Percentiles rank a stretch among this genome's conserved stretches.
Conservation (phyloP, 2,113 vertebrate genomes). For the Epinephelus moara region DNA sequence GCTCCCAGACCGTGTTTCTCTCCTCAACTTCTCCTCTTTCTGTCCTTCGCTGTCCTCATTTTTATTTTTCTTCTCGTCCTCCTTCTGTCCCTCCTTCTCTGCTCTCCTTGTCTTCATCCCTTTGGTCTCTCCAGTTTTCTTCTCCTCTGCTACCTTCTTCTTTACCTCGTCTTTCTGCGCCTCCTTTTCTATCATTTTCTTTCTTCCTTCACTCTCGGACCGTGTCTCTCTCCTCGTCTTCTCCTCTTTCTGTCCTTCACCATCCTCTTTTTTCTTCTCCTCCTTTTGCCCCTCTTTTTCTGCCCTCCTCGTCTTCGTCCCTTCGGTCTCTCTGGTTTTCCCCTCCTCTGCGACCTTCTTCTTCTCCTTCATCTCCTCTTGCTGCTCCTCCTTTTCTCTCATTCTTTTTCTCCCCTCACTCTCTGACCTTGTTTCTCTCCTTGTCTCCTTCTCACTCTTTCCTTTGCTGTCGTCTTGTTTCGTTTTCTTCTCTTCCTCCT, state of each 20-base stretch:
- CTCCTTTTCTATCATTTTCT: background rate
- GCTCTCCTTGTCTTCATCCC: background rate
- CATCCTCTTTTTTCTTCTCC: background rate
- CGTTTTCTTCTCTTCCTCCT: background rate
- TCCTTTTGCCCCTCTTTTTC: conserved; percentile 8
- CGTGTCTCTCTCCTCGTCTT: background rate
- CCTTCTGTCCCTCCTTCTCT: conserved; percentile 1
- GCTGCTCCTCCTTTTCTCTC: background rate
- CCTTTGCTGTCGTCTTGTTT: background rate
- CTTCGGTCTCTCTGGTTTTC: background rate
- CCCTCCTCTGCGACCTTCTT: background rate
- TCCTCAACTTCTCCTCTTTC: background rate
- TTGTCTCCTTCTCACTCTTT: background rate
- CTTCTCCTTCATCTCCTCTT: background rate
- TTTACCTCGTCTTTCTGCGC: background rate
- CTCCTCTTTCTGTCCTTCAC: background rate
- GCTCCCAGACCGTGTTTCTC: background rate
- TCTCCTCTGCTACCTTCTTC: background rate
- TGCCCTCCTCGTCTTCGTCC: background rate
- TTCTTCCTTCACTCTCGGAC: background rate
- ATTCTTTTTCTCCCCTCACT: background rate
- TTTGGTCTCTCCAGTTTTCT: background rate
- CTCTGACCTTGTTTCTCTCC: background rate
- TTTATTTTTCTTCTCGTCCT: background rate
- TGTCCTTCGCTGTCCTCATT: too few species aligned